Conservation (phyloP, 2,113 vertebrate species). For the Mormyrus iriodes region DNA sequence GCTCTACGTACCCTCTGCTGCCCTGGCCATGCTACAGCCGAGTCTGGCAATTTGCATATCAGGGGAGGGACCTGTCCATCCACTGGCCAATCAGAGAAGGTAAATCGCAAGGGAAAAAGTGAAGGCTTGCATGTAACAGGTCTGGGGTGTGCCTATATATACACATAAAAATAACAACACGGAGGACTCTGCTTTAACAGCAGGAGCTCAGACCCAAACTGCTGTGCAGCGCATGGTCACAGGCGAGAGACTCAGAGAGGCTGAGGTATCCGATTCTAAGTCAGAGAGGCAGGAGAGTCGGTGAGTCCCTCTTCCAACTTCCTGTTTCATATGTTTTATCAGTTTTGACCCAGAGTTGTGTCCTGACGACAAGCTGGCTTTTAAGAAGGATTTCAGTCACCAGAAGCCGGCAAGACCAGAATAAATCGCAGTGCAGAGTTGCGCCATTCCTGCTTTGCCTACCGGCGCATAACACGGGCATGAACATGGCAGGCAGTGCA, state of each 20-base stretch:
- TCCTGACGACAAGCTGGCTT: background rate
- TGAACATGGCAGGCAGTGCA: background rate
- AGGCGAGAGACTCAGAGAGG: background rate
- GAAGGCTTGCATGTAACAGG: conserved; percentile 23
- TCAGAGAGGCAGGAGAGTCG: background rate
- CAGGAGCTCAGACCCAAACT: background rate
- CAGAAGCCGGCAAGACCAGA: background rate
- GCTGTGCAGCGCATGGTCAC: background rate
- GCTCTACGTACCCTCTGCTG: background rate
- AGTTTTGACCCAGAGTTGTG: background rate
- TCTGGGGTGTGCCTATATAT: background rate
- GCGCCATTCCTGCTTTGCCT: background rate
- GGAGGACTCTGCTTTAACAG: background rate
- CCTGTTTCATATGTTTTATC: background rate
- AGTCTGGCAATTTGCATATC: conserved; percentile 41
- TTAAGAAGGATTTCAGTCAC: background rate
- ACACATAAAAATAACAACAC: background rate
- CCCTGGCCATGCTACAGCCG: conserved; percentile 13
- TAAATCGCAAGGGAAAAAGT: conserved; percentile 27
- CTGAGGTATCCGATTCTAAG: background rate
- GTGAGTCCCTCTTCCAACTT: background rate
- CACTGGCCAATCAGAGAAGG: conserved; percentile 19
- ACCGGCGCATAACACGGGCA: background rate
- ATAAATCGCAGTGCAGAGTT: background rate
- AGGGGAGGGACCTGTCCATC: conserved; percentile 30